Evolutionary conservation across 1,140 invertebrate genomes (phyloP).

Genomic region (Pollicipes pollicipes): DNA sequence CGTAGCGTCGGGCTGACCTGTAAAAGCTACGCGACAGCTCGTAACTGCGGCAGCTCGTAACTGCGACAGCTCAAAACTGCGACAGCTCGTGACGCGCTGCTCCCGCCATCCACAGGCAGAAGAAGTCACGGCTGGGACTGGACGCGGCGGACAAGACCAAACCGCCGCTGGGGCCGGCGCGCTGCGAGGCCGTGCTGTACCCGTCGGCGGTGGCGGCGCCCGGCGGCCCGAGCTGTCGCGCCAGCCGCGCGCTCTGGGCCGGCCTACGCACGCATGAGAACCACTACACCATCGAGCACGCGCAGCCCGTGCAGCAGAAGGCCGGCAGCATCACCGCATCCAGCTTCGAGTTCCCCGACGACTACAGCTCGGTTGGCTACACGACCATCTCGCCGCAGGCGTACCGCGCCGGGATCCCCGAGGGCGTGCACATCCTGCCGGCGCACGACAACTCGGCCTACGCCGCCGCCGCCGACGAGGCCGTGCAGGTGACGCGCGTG

Average conservation of each 20-base stretch:
- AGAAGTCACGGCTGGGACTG: constrained; percentile 19
- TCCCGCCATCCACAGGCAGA: constrained; percentile 12
- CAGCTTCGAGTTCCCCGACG: too few species aligned
- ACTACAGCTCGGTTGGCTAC: too few species aligned
- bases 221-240: constrained; percentile 26
- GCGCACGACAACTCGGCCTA: constrained; percentile 17
- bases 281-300: constrained; percentile 20
- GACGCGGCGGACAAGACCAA: constrained; percentile 19
- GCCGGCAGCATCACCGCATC: background rate
- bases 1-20: too few species aligned
- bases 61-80: too few species aligned
- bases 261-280: constrained; percentile 51
- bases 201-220: constrained; percentile 27
- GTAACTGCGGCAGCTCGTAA: too few species aligned
- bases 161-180: constrained; percentile 20
- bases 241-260: constrained; percentile 56
- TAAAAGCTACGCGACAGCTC: too few species aligned
- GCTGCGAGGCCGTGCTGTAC: constrained; percentile 34
- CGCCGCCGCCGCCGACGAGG: constrained; percentile 18
- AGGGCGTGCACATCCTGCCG: constrained; percentile 17
- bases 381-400: too few species aligned
- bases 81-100: too few species aligned
- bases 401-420: constrained; percentile 6
- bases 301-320: constrained; percentile 19
- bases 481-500: constrained; percentile 13